phyloP scores from a whole-genome alignment of 2,888 invertebrate species.

The Dichetophora obliterata region DNA sequence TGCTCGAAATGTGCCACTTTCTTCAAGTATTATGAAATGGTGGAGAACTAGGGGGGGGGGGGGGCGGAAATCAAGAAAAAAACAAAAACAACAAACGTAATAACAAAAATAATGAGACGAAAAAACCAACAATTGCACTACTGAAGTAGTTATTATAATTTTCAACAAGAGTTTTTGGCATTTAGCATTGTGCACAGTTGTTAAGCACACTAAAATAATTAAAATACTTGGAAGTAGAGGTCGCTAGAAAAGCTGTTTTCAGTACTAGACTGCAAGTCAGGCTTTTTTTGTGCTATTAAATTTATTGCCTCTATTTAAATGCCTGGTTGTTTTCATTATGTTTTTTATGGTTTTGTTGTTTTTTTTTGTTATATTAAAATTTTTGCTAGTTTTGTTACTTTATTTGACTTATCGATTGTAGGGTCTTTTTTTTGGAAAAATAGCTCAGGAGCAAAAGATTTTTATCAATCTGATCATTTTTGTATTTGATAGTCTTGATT shows the following conservation, averaged over 20 bases:
- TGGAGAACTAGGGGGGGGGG: background rate
- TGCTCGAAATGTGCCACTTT: background rate
- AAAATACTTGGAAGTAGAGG: background rate
- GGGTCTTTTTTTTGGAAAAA: too few relatives aligned
- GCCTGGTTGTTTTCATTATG: background rate
- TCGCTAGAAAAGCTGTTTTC: slow-evolving; percentile 16
- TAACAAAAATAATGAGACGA: too few relatives aligned
- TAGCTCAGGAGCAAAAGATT: too few relatives aligned
- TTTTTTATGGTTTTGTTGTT: background rate
- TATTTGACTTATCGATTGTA: too few relatives aligned
- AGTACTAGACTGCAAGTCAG: background rate
- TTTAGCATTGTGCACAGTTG: background rate
- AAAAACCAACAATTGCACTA: background rate
- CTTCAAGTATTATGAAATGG: background rate
- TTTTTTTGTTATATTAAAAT: too few relatives aligned
- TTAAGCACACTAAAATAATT: background rate
- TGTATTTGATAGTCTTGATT: too few relatives aligned
- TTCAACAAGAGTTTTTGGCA: too few relatives aligned
- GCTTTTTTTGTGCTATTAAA: background rate
- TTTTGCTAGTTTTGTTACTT: too few relatives aligned
- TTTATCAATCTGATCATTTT: too few relatives aligned
- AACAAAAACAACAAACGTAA: too few relatives aligned
- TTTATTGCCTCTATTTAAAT: background rate
- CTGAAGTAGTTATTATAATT: background rate
- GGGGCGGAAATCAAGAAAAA: too few relatives aligned